Evolutionary conservation across 2,888 invertebrate species (phyloP).

Genomic region (Acrobeloides nanus): DNA sequence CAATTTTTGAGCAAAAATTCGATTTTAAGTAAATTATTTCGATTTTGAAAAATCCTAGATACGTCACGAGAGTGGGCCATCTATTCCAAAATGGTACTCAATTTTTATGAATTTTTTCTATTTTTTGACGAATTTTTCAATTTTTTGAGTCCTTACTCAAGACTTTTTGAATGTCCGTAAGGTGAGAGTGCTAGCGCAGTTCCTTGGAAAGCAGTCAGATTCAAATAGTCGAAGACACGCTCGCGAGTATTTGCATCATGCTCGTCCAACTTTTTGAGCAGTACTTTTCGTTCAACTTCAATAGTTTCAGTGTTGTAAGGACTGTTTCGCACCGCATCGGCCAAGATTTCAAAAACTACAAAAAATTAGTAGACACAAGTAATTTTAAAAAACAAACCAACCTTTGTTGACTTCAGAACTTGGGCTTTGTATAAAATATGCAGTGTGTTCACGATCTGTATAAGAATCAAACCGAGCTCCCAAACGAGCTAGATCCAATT

Average conservation of each 20-base stretch:
- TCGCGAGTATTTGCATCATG: slow-evolving; percentile 83
- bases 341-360: slow-evolving; percentile 80
- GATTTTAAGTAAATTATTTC: no score
- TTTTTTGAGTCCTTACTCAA: slow-evolving; percentile 63
- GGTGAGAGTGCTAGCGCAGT: slow-evolving; percentile 93
- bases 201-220: slow-evolving; percentile 83
- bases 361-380: neutral
- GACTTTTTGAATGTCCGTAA: slow-evolving; percentile 85
- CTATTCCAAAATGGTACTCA: no score
- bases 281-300: slow-evolving; percentile 78
- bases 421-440: slow-evolving; percentile 33
- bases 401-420: slow-evolving; percentile 14
- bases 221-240: slow-evolving; percentile 95
- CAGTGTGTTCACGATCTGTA: slow-evolving; percentile 46
- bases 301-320: slow-evolving; percentile 75
- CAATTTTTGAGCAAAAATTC: no score
- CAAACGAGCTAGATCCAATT: slow-evolving; percentile 40
- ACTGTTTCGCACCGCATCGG: slow-evolving; percentile 94
- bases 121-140: no score
- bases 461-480: slow-evolving; percentile 46
- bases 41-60: no score
- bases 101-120: no score
- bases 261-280: slow-evolving; percentile 93
- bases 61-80: no score
- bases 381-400: slow-evolving; percentile 19